A percentile compares a stretch with the other conserved stretches of the same genome.
phyloP scores from a whole-genome alignment of 2,113 vertebrate genomes.

The Pogona vitticeps region DNA sequence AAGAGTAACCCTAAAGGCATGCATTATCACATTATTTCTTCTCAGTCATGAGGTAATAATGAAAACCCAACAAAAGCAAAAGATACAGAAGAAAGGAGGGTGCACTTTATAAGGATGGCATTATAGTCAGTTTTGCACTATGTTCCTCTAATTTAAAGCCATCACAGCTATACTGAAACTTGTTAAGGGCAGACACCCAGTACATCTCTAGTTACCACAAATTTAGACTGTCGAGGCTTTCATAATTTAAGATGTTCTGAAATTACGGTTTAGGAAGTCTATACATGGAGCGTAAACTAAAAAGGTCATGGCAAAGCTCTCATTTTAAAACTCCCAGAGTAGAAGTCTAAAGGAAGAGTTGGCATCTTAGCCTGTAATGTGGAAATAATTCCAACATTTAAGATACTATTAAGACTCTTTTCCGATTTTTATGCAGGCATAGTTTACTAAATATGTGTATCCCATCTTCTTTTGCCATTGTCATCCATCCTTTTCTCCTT shows the following conservation, averaged over 20 bases:
- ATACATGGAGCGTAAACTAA: slow-evolving; percentile 79
- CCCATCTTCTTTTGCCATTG: slow-evolving; percentile 9
- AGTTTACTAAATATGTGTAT: slow-evolving; percentile 16
- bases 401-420: slow-evolving; percentile 68
- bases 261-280: slow-evolving; percentile 78
- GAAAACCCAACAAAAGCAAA: accelerated
- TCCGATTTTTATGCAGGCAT: slow-evolving; percentile 46
- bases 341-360: slow-evolving; percentile 65
- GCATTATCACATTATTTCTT: background rate
- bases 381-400: slow-evolving; percentile 76
- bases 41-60: background rate
- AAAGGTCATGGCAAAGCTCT: slow-evolving; percentile 77
- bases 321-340: slow-evolving; percentile 77
- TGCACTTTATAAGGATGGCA: background rate
- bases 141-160: slow-evolving; percentile 24
- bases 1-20: background rate
- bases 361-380: slow-evolving; percentile 69
- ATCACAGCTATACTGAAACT: slow-evolving; percentile 39
- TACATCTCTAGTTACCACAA: slow-evolving; percentile 70
- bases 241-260: slow-evolving; percentile 80
- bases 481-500: slow-evolving; percentile 2
- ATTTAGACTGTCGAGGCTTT: slow-evolving; percentile 67
- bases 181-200: slow-evolving; percentile 60
- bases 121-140: background rate
- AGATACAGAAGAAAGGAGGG: background rate